These are phyloP conservation scores for Cottoperca gobio DNA, from an alignment of 2,797 vertebrate genomes.

Conservation along the genomic window DNA sequence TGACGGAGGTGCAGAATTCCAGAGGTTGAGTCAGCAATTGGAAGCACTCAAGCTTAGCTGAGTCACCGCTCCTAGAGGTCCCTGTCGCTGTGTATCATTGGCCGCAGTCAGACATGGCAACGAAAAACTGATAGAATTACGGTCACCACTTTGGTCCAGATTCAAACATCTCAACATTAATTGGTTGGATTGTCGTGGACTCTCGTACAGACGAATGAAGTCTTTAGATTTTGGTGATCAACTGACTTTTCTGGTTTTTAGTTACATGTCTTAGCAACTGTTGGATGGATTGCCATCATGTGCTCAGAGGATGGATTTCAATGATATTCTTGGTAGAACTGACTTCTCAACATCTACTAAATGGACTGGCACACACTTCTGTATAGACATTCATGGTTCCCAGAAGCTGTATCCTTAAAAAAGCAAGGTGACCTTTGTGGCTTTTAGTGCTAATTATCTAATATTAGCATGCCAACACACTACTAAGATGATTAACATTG, in stretches of 20 bases:
- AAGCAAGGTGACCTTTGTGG: no score
- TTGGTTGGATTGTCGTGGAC: not conserved
- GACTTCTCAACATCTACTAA: not conserved
- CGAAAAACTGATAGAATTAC: slow-evolving; percentile 24
- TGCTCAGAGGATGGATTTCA: not conserved
- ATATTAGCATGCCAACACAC: not conserved
- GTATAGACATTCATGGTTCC: not conserved
- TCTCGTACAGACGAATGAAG: not conserved
- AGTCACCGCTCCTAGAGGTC: slow-evolving; percentile 71
- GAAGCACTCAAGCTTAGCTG: slow-evolving; percentile 68
- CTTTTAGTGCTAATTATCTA: no score
- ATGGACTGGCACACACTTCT: not conserved
- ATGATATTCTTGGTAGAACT: not conserved
- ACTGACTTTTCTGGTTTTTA: not conserved
- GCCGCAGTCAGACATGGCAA: slow-evolving; percentile 15
- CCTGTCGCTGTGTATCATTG: slow-evolving; percentile 33
- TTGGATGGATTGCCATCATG: not conserved
- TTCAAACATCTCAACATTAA: not conserved
- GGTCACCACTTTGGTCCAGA: not conserved
- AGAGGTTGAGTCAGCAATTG: slow-evolving; percentile 76
- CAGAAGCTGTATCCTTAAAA: not conserved
- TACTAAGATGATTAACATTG: not conserved
- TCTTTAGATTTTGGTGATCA: not conserved
- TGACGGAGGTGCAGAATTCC: slow-evolving; percentile 72
- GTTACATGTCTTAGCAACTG: not conserved